Percentiles rank a stretch among this genome's conserved stretches.
These are phyloP conservation scores for Scortum barcoo DNA, from an alignment of 2,113 vertebrate genomes.

Conservation along the genomic window DNA sequence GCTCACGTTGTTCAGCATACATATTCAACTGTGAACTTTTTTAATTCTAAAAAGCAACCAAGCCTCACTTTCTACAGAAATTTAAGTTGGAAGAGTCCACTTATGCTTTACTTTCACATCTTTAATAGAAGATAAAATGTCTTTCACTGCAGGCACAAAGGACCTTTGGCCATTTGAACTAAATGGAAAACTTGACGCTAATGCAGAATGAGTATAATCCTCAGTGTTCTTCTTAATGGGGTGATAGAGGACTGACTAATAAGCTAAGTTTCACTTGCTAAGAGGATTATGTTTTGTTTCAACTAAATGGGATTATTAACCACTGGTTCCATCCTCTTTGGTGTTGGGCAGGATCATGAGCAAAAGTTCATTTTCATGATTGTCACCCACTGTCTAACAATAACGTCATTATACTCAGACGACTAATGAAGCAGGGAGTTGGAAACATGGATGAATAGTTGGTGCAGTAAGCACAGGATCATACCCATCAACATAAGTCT, in stretches of 20 bases:
- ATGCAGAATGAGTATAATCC: slow-evolving; percentile 65
- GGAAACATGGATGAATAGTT: not conserved
- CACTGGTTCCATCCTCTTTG: slow-evolving; percentile 52
- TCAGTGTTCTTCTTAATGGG: slow-evolving; percentile 62
- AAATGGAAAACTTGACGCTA: slow-evolving; percentile 51
- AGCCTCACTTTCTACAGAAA: not conserved
- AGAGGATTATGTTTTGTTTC: slow-evolving; percentile 80
- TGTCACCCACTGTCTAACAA: slow-evolving; percentile 53
- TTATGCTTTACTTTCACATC: slow-evolving; percentile 17
- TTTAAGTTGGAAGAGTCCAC: not conserved
- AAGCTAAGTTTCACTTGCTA: slow-evolving; percentile 63
- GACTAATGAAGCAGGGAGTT: slow-evolving; percentile 29
- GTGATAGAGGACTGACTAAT: slow-evolving; percentile 62
- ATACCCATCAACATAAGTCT: slow-evolving; percentile 5
- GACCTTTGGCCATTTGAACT: slow-evolving; percentile 18
- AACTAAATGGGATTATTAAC: slow-evolving; percentile 72
- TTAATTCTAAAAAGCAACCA: not conserved
- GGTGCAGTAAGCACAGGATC: slow-evolving; percentile 1
- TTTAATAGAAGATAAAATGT: slow-evolving; percentile 11
- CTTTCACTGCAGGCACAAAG: slow-evolving; percentile 29
- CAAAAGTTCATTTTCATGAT: slow-evolving; percentile 61
- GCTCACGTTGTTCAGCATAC: not conserved
- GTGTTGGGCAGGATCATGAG: slow-evolving; percentile 45
- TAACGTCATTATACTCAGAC: slow-evolving; percentile 45
- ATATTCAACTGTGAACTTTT: not conserved